Evolutionary conservation across 2,888 invertebrate genomes (phyloP).

Genomic region (Synanthedon vespiformis): DNA sequence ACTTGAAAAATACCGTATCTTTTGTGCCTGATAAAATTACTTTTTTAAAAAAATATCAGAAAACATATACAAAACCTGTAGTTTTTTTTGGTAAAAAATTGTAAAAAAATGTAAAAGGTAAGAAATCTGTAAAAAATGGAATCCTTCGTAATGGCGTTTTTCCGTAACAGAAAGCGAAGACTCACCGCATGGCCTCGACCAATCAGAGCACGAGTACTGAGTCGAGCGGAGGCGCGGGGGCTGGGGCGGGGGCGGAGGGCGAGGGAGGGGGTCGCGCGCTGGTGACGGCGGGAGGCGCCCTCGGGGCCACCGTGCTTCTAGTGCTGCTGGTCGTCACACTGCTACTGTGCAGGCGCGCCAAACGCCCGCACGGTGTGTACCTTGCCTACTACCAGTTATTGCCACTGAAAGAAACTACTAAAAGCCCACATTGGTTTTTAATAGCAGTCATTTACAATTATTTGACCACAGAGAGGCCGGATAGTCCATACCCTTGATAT

Average conservation of each 20-base stretch:
- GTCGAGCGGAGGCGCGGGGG: slow-evolving; percentile 13
- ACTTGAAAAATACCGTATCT: no score
- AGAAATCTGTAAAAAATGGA: neutral
- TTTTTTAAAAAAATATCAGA: no score
- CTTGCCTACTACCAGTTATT: neutral
- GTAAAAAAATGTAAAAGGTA: no score
- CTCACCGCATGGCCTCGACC: slow-evolving; percentile 13
- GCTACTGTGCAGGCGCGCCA: slow-evolving; percentile 45
- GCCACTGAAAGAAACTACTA: no score
- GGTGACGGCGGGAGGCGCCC: slow-evolving; percentile 53
- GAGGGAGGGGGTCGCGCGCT: slow-evolving; percentile 29
- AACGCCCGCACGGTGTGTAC: slow-evolving; percentile 25
- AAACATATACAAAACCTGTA: no score
- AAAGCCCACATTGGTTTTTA: no score
- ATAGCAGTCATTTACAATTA: no score
- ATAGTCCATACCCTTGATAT: no score
- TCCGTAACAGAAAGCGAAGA: slow-evolving; percentile 12
- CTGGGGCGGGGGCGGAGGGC: slow-evolving; percentile 17
- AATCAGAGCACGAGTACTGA: slow-evolving; percentile 5
- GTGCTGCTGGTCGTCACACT: slow-evolving; percentile 38
- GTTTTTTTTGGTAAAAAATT: no score
- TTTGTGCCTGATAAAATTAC: no score
- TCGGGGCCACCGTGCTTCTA: slow-evolving; percentile 44
- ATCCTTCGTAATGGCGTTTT: neutral
- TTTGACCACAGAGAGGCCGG: no score